Percentiles rank a stretch among this genome's conserved stretches.
Conservation (phyloP, 1,140 invertebrate species). For the Kradibia gibbosae region DNA sequence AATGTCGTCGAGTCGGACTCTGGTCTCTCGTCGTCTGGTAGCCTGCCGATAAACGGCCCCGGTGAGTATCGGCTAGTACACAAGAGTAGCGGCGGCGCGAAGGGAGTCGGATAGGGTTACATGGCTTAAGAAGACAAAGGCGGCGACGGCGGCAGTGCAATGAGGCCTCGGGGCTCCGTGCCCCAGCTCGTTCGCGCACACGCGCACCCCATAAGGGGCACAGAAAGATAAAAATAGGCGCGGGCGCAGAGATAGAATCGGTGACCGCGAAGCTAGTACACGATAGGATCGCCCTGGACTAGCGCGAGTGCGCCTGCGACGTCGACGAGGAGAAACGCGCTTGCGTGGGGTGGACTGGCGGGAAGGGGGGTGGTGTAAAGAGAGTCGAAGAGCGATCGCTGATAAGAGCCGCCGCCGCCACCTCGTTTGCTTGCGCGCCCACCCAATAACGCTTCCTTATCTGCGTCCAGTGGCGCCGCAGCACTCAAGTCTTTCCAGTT, state of each 20-base stretch:
- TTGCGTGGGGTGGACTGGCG: not conserved
- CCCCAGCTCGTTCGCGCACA: not conserved
- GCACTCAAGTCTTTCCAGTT: constrained; percentile 69
- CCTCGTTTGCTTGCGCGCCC: constrained; percentile 32
- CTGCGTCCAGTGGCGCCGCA: constrained; percentile 72
- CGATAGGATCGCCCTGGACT: constrained; percentile 70
- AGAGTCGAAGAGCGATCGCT: constrained; percentile 61
- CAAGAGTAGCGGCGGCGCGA: no score
- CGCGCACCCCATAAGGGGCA: not conserved
- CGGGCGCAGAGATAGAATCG: constrained; percentile 68
- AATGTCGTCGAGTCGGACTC: constrained; percentile 17
- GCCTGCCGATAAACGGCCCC: no score
- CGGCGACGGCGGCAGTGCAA: not conserved
- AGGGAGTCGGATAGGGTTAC: no score
- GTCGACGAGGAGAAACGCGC: constrained; percentile 54
- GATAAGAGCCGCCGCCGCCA: constrained; percentile 69
- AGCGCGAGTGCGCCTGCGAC: constrained; percentile 66
- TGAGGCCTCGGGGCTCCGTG: constrained; percentile 11
- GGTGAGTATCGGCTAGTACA: no score
- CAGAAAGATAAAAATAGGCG: not conserved
- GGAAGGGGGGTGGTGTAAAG: constrained; percentile 48
- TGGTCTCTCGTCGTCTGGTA: no score
- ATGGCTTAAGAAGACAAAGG: constrained; percentile 43
- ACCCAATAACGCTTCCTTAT: constrained; percentile 71
- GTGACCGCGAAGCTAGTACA: constrained; percentile 73